phyloP scores from a whole-genome alignment of 2,888 invertebrate genomes.

The Balanococcus diminutus region DNA sequence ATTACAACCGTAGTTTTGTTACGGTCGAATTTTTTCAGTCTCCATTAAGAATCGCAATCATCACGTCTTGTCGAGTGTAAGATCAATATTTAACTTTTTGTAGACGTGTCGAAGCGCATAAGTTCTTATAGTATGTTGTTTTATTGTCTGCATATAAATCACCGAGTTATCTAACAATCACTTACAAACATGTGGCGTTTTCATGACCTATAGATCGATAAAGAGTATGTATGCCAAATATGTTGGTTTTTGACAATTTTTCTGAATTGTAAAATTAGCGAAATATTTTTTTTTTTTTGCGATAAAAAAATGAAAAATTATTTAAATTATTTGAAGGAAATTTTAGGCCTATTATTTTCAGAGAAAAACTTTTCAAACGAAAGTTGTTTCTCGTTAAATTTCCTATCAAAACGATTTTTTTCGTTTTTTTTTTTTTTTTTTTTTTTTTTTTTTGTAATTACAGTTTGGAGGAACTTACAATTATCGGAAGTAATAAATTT shows the following conservation, averaged over 20 bases:
- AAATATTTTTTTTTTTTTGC: no score
- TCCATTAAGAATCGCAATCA: not conserved
- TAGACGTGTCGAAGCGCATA: not conserved
- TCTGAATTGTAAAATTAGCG: not conserved
- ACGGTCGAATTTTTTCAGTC: not conserved
- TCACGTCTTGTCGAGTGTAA: not conserved
- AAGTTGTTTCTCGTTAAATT: no score
- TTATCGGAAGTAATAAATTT: no score
- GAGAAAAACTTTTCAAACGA: no score
- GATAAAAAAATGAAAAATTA: no score
- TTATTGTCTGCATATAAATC: slow-evolving; percentile 11
- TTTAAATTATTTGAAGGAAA: no score
- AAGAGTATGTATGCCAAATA: not conserved
- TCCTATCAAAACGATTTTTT: no score
- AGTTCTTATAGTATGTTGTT: not conserved
- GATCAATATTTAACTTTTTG: not conserved
- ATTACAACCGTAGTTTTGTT: not conserved
- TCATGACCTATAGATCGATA: not conserved
- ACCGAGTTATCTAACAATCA: not conserved
- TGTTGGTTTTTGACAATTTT: not conserved
- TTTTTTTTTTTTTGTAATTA: no score
- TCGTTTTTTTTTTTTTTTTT: no score
- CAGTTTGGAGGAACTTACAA: no score
- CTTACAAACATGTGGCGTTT: not conserved
- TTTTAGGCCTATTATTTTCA: no score